Evolutionary conservation across 2,113 vertebrate species (phyloP).

Genomic region (Menura novaehollandiae): DNA sequence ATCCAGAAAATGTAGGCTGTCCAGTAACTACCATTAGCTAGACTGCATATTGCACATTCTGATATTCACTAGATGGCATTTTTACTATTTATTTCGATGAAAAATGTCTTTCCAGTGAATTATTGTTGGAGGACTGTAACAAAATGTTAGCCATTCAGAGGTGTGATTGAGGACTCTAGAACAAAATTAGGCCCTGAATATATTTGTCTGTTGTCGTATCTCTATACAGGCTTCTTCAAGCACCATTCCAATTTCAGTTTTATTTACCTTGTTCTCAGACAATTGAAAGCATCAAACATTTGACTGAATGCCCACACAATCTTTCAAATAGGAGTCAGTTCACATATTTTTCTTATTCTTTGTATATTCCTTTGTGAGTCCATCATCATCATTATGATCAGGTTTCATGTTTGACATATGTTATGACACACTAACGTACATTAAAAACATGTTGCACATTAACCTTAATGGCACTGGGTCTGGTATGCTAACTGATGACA

Average conservation of each 20-base stretch:
- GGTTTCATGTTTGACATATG: conserved; percentile 51
- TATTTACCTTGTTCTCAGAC: neutral
- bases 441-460: conserved; percentile 39
- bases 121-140: neutral
- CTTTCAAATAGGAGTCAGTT: neutral
- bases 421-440: neutral
- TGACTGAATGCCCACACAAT: neutral
- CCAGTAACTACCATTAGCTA: neutral
- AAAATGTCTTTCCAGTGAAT: neutral
- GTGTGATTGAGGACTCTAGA: neutral
- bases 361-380: conserved; percentile 6
- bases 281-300: neutral
- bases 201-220: neutral
- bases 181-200: neutral
- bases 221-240: neutral
- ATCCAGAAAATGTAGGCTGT: neutral
- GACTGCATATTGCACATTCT: neutral
- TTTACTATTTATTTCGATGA: neutral
- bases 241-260: neutral
- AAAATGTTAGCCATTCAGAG: neutral
- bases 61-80: neutral
- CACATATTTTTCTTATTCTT: neutral
- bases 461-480: conserved; percentile 50
- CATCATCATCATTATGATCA: neutral
- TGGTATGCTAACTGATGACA: conserved; percentile 13